A percentile compares a stretch with the other conserved stretches of the same genome.
These are phyloP conservation scores for Pardalotus punctatus DNA, from an alignment of 2,113 vertebrate species.

Conservation along the genomic window DNA sequence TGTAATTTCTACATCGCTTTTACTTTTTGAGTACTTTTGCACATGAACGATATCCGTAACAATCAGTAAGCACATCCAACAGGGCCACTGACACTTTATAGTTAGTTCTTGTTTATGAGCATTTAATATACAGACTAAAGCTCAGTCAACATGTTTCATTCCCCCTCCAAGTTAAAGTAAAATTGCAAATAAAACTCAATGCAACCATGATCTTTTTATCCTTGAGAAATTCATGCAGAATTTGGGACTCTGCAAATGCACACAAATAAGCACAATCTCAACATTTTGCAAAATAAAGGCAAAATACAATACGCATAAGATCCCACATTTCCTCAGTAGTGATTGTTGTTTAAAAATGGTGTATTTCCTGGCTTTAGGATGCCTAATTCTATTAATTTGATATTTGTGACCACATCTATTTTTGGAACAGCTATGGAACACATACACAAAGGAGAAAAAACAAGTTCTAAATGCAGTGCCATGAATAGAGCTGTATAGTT, in stretches of 20 bases:
- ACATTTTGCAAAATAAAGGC: neutral
- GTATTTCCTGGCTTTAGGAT: neutral
- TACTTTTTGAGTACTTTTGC: neutral
- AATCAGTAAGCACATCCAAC: neutral
- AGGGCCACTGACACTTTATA: neutral
- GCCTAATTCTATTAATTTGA: neutral
- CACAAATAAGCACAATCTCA: neutral
- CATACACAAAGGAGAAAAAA: neutral
- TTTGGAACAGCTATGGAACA: neutral
- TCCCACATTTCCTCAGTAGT: neutral
- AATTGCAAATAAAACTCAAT: neutral
- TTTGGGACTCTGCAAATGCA: neutral
- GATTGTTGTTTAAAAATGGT: neutral
- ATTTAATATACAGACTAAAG: neutral
- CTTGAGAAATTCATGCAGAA: neutral
- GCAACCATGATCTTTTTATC: neutral
- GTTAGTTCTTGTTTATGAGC: neutral
- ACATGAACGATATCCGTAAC: neutral
- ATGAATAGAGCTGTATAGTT: neutral
- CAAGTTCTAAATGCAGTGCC: neutral
- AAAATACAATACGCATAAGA: neutral
- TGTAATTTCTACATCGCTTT: accelerated
- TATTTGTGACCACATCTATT: neutral
- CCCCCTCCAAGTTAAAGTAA: neutral
- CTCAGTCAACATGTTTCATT: neutral